Evolutionary conservation across 2,888 invertebrate species (phyloP).

Genomic region (Smittia aterrima): DNA sequence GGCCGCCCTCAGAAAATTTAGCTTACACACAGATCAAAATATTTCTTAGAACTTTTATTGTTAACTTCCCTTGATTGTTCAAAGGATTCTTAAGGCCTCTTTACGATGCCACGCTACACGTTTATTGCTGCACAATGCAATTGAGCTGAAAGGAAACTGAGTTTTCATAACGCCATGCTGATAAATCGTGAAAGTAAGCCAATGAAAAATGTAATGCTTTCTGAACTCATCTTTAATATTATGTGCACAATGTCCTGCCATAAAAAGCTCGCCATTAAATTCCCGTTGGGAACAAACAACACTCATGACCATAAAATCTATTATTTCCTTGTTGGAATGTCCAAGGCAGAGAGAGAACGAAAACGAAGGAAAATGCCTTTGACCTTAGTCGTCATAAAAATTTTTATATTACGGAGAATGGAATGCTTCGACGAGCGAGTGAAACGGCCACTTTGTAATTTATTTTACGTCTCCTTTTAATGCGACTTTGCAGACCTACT

Average conservation of each 20-base stretch:
- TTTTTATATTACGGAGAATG: slow-evolving; percentile 19
- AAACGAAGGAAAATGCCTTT: slow-evolving; percentile 21
- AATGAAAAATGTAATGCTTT: background rate
- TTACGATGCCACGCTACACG: no score
- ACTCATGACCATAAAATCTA: slow-evolving; percentile 29
- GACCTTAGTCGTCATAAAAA: slow-evolving; percentile 34
- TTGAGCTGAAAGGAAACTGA: background rate
- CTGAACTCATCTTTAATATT: slow-evolving; percentile 7
- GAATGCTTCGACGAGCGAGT: background rate
- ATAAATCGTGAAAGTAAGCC: slow-evolving; percentile 1
- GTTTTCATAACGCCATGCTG: background rate
- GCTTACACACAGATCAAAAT: no score
- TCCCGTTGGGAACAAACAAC: background rate
- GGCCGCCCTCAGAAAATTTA: no score
- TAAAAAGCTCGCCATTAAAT: slow-evolving; percentile 10
- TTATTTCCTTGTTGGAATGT: slow-evolving; percentile 24
- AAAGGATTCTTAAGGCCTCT: no score
- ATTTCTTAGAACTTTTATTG: no score
- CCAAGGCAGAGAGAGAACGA: no score
- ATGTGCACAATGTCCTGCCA: background rate
- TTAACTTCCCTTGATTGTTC: no score
- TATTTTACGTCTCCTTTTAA: slow-evolving; percentile 35
- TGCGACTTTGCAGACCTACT: background rate
- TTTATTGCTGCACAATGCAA: no score
- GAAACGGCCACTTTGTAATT: slow-evolving; percentile 27